Evolutionary conservation across 2,888 invertebrate genomes (phyloP).

Genomic region (Drosophila pegasa): DNA sequence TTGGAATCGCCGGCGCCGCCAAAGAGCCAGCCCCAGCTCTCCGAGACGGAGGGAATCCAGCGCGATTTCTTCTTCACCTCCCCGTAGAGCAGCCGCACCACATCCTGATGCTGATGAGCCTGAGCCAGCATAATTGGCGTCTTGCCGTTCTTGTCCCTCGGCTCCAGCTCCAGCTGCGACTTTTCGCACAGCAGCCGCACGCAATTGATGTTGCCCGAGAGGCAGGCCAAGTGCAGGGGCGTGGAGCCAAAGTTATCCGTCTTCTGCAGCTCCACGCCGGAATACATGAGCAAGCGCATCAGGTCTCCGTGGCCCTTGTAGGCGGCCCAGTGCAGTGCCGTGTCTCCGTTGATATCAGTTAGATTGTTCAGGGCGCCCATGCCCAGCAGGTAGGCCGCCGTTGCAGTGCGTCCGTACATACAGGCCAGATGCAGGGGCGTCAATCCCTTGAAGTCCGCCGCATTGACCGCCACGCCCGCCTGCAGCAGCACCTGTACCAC

Average conservation of each 20-base stretch:
- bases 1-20: conserved; percentile 96
- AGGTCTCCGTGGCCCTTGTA: conserved; percentile 96
- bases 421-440: conserved; percentile 96
- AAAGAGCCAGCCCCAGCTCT: conserved; percentile 95
- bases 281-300: conserved; percentile 94
- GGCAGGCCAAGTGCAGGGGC: conserved; percentile 94
- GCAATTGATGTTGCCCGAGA: conserved; percentile 94
- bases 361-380: conserved; percentile 94
- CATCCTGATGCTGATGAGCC: conserved; percentile 94
- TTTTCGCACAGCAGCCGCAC: conserved; percentile 95
- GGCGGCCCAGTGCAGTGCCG: conserved; percentile 97
- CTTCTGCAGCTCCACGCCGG: conserved; percentile 94
- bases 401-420: conserved; percentile 96
- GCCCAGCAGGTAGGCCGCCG: conserved; percentile 95
- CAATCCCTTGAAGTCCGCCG: conserved; percentile 93
- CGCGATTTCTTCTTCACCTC: conserved; percentile 93
- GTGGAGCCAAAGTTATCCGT: conserved; percentile 97
- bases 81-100: conserved; percentile 92
- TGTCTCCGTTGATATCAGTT: conserved; percentile 96
- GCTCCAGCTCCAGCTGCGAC: conserved; percentile 94
- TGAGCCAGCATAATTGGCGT: conserved; percentile 95
- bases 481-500: conserved; percentile 91
- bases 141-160: conserved; percentile 95
- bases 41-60: conserved; percentile 94
- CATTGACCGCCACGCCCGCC: conserved; percentile 95